These are phyloP conservation scores for Ceriagrion tenellum DNA, from an alignment of 2,888 invertebrate genomes.

Conservation along the genomic window DNA sequence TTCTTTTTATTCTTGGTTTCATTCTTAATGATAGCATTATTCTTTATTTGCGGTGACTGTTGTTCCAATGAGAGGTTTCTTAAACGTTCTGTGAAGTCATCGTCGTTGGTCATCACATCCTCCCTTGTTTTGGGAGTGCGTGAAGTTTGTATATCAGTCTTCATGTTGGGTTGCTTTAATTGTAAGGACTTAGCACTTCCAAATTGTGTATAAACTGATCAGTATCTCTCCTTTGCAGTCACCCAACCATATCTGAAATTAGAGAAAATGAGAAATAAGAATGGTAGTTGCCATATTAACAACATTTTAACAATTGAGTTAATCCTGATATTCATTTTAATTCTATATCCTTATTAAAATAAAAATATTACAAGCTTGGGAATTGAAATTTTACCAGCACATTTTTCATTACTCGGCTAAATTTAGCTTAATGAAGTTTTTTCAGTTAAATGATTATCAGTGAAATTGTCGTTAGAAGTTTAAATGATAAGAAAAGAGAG, in stretches of 20 bases:
- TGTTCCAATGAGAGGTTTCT: neutral
- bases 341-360: too few species aligned
- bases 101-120: neutral
- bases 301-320: too few species aligned
- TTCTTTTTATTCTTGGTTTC: neutral
- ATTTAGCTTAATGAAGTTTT: too few species aligned
- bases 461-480: too few species aligned
- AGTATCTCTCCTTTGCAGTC: neutral
- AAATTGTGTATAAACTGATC: neutral
- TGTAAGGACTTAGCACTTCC: neutral
- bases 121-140: neutral
- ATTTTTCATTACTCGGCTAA: too few species aligned
- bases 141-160: neutral
- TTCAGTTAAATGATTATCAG: too few species aligned
- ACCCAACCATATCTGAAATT: neutral
- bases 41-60: neutral
- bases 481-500: too few species aligned
- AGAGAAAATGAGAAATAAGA: neutral
- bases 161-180: neutral
- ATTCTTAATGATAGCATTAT: neutral
- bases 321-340: too few species aligned
- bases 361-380: too few species aligned
- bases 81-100: neutral
- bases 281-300: too few species aligned
- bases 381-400: too few species aligned